Conservation (phyloP, 2,888 invertebrate species). For the Troides oblongomaculatus region DNA sequence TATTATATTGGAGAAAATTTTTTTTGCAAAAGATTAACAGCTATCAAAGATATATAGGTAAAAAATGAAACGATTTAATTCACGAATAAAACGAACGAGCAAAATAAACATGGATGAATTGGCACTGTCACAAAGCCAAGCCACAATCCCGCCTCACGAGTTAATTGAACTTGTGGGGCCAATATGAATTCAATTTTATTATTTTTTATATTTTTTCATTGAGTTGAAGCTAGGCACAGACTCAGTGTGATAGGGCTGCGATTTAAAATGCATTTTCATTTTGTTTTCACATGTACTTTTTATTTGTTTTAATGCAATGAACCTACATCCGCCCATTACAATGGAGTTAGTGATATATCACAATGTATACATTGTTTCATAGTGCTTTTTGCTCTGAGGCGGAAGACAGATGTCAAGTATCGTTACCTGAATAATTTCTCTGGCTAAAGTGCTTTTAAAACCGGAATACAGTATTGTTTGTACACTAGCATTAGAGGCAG, state of each 20-base stretch:
- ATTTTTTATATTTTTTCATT: conserved; percentile 69
- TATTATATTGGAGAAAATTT: no score
- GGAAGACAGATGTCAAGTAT: no score
- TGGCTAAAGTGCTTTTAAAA: no score
- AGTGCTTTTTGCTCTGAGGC: no score
- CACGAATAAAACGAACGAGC: conserved; percentile 60
- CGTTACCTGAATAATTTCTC: no score
- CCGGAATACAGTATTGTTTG: no score
- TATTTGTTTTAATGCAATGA: no score
- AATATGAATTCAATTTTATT: conserved; percentile 60
- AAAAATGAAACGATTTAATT: conserved; percentile 43
- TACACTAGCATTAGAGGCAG: no score
- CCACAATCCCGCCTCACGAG: conserved; percentile 49
- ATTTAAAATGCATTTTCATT: neutral
- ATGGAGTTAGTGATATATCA: no score
- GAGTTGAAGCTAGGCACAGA: conserved; percentile 49
- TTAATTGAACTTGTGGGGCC: conserved; percentile 77
- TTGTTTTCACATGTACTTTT: neutral
- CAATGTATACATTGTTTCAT: no score
- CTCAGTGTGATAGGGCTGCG: conserved; percentile 49
- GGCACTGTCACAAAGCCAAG: conserved; percentile 59
- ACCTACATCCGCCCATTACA: no score
- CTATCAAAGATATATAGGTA: neutral
- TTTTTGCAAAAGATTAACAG: no score
- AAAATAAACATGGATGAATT: conserved; percentile 60